A percentile compares a stretch with the other conserved stretches of the same genome.
Conservation (phyloP, 2,888 invertebrate genomes). For the Drosophila bunnanda region DNA sequence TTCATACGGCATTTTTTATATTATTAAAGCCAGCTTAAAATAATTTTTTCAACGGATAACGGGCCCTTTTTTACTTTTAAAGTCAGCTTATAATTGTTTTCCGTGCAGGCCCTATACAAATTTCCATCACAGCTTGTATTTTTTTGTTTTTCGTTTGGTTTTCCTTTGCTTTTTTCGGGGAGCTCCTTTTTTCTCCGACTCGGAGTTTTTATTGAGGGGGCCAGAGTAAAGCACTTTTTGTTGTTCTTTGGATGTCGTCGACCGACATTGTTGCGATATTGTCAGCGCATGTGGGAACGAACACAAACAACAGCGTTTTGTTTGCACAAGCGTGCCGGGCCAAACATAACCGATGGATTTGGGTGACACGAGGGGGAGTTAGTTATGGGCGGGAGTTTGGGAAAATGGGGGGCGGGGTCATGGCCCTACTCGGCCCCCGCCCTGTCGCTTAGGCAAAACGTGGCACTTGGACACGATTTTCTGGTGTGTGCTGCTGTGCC, state of each 20-base stretch:
- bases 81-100: not conserved
- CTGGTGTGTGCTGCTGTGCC: conserved; percentile 21
- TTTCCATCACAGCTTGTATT: conserved; percentile 40
- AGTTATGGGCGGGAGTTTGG: conserved; percentile 15
- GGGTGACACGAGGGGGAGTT: not conserved
- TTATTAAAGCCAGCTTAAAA: not conserved
- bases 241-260: conserved; percentile 58
- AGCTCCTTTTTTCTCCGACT: conserved; percentile 24
- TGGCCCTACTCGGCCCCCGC: conserved; percentile 63
- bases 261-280: conserved; percentile 76
- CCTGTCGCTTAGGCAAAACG: conserved; percentile 70
- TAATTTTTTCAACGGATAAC: not conserved
- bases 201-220: conserved; percentile 12
- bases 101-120: conserved; percentile 40
- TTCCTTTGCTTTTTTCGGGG: conserved; percentile 12
- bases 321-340: conserved; percentile 61
- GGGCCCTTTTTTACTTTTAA: not conserved
- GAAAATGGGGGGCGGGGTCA: conserved; percentile 53
- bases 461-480: conserved; percentile 76
- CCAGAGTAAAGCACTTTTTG: conserved; percentile 16
- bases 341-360: conserved; percentile 28
- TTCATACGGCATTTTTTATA: not conserved
- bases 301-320: conserved; percentile 69
- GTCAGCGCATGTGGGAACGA: conserved; percentile 72
- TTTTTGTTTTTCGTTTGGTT: conserved; percentile 48